phyloP scores from a whole-genome alignment of 1,140 invertebrate genomes.

The Delia radicum region DNA sequence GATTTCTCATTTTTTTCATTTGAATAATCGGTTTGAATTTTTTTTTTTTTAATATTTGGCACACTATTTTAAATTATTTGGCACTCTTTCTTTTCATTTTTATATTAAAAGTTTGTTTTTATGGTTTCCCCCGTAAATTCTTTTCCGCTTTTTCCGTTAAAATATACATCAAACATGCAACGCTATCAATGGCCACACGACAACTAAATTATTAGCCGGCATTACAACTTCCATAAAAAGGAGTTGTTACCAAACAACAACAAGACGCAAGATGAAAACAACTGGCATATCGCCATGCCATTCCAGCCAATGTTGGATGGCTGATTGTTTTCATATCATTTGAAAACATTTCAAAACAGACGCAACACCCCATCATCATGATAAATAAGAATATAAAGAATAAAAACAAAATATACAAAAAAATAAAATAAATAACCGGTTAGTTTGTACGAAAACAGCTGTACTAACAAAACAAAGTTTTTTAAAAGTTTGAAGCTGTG shows the following conservation, averaged over 20 bases:
- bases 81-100: neutral
- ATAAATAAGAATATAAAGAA: too few species aligned
- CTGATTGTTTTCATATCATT: neutral
- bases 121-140: neutral
- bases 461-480: neutral
- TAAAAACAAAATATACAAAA: too few species aligned
- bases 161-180: neutral
- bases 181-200: constrained; percentile 10
- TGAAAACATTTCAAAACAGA: neutral
- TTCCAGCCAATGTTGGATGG: neutral
- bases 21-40: neutral
- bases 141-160: neutral
- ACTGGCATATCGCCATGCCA: neutral
- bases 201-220: neutral
- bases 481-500: neutral
- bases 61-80: neutral
- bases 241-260: constrained; percentile 7
- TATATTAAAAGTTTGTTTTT: neutral
- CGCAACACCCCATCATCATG: neutral
- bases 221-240: constrained; percentile 14
- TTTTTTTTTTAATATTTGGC: neutral
- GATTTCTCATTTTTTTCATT: neutral
- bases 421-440: constrained; percentile 10
- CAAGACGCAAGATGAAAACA: neutral
- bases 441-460: constrained; percentile 4